Conservation (phyloP, 2,888 invertebrate species). For the Sussaba pulchella region DNA sequence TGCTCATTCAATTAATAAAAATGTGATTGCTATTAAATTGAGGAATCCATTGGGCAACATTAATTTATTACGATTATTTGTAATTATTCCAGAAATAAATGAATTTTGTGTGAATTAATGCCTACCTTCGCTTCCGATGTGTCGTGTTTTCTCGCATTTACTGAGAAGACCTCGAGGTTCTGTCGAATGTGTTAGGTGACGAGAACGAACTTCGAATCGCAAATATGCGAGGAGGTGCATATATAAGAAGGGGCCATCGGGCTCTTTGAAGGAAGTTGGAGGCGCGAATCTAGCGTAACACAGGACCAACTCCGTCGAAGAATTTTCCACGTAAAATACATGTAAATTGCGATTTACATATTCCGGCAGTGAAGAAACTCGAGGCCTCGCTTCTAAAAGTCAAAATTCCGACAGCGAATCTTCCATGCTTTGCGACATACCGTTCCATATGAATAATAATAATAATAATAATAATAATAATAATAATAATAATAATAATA, state of each 20-base stretch:
- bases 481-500: too few species aligned
- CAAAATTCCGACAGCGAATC: slow-evolving; percentile 11
- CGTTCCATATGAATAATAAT: too few species aligned
- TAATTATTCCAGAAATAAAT: too few species aligned
- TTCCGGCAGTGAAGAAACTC: slow-evolving; percentile 46
- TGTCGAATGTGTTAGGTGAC: slow-evolving; percentile 7
- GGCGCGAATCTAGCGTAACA: not conserved
- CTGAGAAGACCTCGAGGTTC: not conserved
- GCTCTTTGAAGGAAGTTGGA: not conserved
- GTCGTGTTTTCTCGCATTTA: not conserved
- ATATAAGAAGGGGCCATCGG: slow-evolving; percentile 1
- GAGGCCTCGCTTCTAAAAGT: slow-evolving; percentile 10
- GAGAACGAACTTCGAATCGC: slow-evolving; percentile 13
- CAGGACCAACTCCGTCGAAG: slow-evolving; percentile 22
- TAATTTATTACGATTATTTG: too few species aligned
- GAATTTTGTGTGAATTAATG: too few species aligned
- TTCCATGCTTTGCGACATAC: slow-evolving; percentile 19
- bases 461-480: too few species aligned
- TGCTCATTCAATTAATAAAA: too few species aligned
- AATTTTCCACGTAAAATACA: slow-evolving; percentile 62
- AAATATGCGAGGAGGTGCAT: slow-evolving; percentile 24
- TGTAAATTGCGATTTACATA: slow-evolving; percentile 67
- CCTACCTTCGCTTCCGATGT: too few species aligned
- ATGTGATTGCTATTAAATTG: too few species aligned
- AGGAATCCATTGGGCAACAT: too few species aligned